Conservation (phyloP, 1,140 invertebrate genomes). For the Micrasema minimum region DNA sequence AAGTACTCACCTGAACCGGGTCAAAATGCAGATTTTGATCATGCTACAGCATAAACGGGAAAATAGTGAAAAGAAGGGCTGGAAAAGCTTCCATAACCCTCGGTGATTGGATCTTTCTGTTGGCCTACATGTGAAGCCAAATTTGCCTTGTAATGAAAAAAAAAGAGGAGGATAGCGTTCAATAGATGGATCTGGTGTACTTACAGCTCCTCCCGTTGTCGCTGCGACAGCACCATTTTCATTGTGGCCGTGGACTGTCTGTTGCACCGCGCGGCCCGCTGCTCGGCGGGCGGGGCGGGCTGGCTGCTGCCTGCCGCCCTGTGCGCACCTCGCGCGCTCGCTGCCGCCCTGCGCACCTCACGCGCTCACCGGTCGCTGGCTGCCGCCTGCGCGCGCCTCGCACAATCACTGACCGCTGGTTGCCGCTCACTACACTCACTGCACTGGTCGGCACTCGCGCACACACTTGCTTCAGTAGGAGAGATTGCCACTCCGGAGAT, state of each 20-base stretch:
- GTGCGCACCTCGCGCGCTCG: constrained; percentile 1
- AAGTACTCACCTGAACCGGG: too few relatives aligned
- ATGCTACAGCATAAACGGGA: too few relatives aligned
- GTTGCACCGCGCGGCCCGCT: constrained; percentile 40
- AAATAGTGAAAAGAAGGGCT: too few relatives aligned
- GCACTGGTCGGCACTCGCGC: neutral
- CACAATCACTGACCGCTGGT: neutral
- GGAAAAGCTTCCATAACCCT: too few relatives aligned
- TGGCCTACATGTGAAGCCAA: too few relatives aligned
- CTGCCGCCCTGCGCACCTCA: constrained; percentile 16
- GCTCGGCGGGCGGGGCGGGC: constrained; percentile 50
- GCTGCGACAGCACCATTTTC: constrained; percentile 99
- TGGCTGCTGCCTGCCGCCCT: constrained; percentile 10
- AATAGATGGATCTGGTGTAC: too few relatives aligned
- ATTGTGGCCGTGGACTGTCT: constrained; percentile 70
- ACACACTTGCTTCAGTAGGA: constrained; percentile 14
- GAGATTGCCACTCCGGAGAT: constrained; percentile 14
- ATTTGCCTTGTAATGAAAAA: too few relatives aligned
- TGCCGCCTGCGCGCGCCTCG: constrained; percentile 14
- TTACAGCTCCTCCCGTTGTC: constrained; percentile 99
- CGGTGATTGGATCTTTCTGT: too few relatives aligned
- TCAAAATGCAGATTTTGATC: too few relatives aligned
- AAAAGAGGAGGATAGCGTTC: too few relatives aligned
- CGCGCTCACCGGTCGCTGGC: too few relatives aligned
- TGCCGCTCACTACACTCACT: constrained; percentile 12